Conservation (phyloP, 2,113 vertebrate species). For the Equus przewalskii region DNA sequence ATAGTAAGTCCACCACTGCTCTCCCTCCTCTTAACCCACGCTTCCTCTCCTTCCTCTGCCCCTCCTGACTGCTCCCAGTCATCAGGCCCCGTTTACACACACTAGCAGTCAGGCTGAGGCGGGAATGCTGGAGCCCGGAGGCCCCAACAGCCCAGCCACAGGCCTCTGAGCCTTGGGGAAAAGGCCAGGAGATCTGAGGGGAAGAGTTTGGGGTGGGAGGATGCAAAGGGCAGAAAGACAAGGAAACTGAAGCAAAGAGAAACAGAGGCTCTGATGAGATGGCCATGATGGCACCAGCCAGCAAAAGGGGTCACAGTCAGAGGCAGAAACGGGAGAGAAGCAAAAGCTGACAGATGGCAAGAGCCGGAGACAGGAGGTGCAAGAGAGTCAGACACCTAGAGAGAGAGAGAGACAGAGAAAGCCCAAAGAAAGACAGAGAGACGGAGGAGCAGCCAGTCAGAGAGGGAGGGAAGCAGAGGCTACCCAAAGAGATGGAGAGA, state of each 20-base stretch:
- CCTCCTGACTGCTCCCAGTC: background rate
- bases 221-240: background rate
- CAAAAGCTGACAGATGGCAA: conserved; percentile 15
- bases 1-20: background rate
- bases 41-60: background rate
- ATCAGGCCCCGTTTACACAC: background rate
- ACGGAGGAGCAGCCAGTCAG: background rate
- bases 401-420: background rate
- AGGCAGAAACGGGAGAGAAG: background rate
- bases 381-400: background rate
- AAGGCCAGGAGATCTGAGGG: background rate
- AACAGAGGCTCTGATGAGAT: background rate
- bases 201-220: background rate
- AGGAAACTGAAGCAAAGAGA: background rate
- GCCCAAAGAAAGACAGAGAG: background rate
- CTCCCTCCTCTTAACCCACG: background rate
- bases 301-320: conserved; percentile 25
- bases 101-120: background rate
- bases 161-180: background rate
- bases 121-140: background rate
- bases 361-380: background rate
- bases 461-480: too few relatives aligned
- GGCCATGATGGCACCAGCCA: background rate
- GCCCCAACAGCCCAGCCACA: background rate
- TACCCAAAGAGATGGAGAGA: background rate